Base-by-base conservation (phyloP, 1,140 invertebrate genomes). In the Goniozus legneri region DNA sequence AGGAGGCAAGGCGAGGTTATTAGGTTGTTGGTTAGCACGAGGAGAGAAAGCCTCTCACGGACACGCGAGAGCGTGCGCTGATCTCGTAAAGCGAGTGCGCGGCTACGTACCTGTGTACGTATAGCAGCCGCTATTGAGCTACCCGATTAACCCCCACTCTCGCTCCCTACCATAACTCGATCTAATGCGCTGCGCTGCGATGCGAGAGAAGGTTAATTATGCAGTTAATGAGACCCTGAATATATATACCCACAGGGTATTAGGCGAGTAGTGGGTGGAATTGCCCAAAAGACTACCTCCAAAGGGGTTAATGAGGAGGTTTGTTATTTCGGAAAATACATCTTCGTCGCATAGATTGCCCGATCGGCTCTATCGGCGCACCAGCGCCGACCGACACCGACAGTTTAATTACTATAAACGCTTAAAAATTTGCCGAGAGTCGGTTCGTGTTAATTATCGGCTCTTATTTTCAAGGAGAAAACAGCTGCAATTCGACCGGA, bases 401-500 rank as follows among this genome's bases (percentile, higher is more conserved):
- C 1, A n/a, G n/a, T n/a, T n/a, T n/a, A n/a, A n/a, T n/a, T n/a
- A n/a, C n/a, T n/a, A n/a, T n/a, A n/a, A 1, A 6, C 8, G 15
- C 7, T 31, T 24, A 32, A 1, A 15, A 3, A 21, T 20, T n/a
- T n/a, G n/a, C n/a, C n/a, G n/a, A n/a, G n/a, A n/a, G n/a, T n/a
- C n/a, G n/a, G n/a, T n/a, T n/a, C n/a, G n/a, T n/a, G n/a, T n/a
- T n/a, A n/a, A n/a, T n/a, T n/a, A n/a, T n/a, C n/a, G n/a, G n/a
- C 12, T 27, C 6, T 27, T 27, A 7, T 27, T 56, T 69, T 65
- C 21, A 69, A 82, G 81, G 80, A 48, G 80, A 82, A 58, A 82
- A 79, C 69, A 82, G 80, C 63, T 81, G 78, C 65, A 82, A 82
- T 64, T 82, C 80, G 16, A 80, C 79, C 56, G 81, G 76, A 47